Conservation (phyloP, 2,888 invertebrate species). For the Aleiodes leptofemur region DNA sequence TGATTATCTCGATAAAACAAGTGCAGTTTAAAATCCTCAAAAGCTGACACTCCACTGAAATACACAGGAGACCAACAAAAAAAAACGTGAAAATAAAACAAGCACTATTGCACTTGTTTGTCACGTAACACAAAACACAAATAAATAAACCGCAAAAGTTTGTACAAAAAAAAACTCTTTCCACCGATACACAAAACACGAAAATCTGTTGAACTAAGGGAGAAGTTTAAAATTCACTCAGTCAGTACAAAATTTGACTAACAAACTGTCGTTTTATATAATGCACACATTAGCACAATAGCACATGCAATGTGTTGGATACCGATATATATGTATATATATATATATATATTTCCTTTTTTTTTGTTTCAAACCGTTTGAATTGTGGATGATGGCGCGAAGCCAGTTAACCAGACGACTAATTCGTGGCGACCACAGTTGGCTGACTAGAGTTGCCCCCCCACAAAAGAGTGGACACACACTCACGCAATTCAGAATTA, state of each 20-base stretch:
- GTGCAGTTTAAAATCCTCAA: slow-evolving; percentile 5
- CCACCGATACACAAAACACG: neutral
- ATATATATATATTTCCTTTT: too few relatives aligned
- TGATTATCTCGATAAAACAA: neutral
- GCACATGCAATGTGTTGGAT: slow-evolving; percentile 4
- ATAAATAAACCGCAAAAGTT: neutral
- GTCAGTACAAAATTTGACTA: neutral
- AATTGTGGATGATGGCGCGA: slow-evolving; percentile 58
- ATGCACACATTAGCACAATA: slow-evolving; percentile 32
- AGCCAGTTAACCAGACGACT: slow-evolving; percentile 71
- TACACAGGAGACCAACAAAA: neutral
- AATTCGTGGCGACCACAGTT: slow-evolving; percentile 60
- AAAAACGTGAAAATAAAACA: neutral
- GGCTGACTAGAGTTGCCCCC: slow-evolving; percentile 4
- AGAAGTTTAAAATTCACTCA: slow-evolving; percentile 2
- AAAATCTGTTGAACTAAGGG: neutral
- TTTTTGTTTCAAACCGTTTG: slow-evolving; percentile 8
- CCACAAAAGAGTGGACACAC: slow-evolving; percentile 23
- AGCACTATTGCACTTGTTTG: neutral
- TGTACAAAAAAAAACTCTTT: neutral
- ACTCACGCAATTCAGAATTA: slow-evolving; percentile 17
- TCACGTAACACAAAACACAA: slow-evolving; percentile 12
- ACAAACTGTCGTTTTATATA: slow-evolving; percentile 11
- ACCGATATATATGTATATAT: too few relatives aligned
- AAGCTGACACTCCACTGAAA: too few relatives aligned